A percentile compares a stretch with the other conserved stretches of the same genome.
Evolutionary conservation across 2,113 vertebrate species (phyloP).

Genomic region (Tyto alba): DNA sequence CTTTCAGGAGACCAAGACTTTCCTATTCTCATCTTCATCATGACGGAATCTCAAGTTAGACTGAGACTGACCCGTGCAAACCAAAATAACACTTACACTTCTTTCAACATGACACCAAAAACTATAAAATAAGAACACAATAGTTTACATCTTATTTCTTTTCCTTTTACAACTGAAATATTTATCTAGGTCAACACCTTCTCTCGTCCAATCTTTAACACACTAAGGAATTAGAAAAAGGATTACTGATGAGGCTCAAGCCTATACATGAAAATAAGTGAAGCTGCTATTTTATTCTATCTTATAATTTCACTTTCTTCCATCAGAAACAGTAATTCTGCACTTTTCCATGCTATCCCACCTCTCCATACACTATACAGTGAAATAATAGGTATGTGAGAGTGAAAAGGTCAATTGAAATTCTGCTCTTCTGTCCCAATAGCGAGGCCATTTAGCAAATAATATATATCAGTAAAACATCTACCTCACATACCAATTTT

Average conservation of each 20-base stretch:
- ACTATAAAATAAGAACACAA: background rate
- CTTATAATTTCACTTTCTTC: background rate
- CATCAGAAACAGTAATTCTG: background rate
- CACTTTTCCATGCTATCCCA: background rate
- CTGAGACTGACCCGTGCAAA: background rate
- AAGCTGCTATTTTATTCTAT: background rate
- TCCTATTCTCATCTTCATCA: background rate
- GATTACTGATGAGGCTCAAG: background rate
- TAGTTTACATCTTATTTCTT: background rate
- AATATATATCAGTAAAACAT: background rate
- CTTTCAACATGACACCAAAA: background rate
- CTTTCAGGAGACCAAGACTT: background rate
- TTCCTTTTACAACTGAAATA: background rate
- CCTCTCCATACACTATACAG: background rate
- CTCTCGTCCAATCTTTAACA: background rate
- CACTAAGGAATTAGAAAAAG: background rate
- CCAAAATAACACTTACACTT: background rate
- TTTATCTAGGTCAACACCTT: background rate
- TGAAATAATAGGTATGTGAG: background rate
- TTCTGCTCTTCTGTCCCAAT: background rate
- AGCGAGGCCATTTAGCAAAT: background rate
- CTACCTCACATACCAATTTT: background rate
- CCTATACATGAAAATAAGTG: background rate
- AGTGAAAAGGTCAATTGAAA: background rate
- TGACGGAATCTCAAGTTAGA: background rate